Conservation (phyloP, 2,797 vertebrate genomes). For the Propithecus deckenii region DNA sequence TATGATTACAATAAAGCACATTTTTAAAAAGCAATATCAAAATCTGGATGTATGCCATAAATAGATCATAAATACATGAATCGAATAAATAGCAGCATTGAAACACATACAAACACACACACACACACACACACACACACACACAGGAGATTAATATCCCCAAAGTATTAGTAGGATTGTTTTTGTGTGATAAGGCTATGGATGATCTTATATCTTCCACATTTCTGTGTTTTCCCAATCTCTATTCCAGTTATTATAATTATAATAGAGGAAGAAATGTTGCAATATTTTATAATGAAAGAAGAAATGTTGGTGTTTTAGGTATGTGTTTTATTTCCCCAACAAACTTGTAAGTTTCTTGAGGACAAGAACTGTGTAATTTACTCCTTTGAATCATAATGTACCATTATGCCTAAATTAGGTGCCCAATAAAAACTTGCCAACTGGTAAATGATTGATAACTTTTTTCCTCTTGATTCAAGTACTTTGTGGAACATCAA, state of each 20-base stretch:
- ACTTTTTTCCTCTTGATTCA: not conserved
- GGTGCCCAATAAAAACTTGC: conserved; percentile 19
- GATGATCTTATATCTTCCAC: not conserved
- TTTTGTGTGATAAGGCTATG: not conserved
- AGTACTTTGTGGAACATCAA: conserved; percentile 1
- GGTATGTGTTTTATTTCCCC: not conserved
- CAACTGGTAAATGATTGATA: not conserved
- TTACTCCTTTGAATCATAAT: conserved; percentile 15
- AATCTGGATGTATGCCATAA: not conserved
- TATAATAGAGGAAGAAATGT: not conserved
- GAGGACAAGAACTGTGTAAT: not conserved
- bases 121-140: not conserved
- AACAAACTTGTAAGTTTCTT: not conserved
- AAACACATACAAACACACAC: not conserved
- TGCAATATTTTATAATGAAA: not conserved
- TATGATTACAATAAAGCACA: not conserved
- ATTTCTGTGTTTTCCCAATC: not conserved
- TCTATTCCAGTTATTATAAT: conserved; percentile 24
- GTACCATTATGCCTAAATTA: not conserved
- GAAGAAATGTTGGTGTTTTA: not conserved
- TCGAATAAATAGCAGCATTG: not conserved
- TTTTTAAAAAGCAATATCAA: not conserved
- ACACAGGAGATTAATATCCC: not conserved
- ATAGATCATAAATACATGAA: not conserved
- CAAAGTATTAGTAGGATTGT: not conserved